Percentiles rank a stretch among this genome's conserved stretches.
phyloP scores from a whole-genome alignment of 2,797 vertebrate species.

The Xenopus petersii region DNA sequence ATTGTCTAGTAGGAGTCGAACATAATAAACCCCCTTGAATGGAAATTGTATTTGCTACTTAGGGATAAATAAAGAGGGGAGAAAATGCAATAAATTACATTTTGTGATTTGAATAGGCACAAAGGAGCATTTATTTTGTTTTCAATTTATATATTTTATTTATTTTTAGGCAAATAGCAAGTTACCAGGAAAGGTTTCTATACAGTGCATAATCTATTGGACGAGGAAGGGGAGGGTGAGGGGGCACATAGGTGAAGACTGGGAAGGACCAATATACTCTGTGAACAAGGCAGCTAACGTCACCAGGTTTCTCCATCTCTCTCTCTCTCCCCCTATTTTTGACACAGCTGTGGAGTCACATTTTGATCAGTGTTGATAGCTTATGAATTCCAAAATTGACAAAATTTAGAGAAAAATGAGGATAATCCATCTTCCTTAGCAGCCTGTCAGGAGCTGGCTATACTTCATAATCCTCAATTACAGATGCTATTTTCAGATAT shows the following conservation, averaged over 20 bases:
- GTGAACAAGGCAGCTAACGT: constrained; percentile 37
- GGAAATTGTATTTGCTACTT: constrained; percentile 65
- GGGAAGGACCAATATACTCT: constrained; percentile 51
- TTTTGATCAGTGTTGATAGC: constrained; percentile 96
- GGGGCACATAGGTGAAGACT: constrained; percentile 8
- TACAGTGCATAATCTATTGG: background rate
- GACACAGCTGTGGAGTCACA: constrained; percentile 86
- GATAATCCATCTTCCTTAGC: constrained; percentile 99
- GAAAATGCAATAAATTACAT: constrained; percentile 66
- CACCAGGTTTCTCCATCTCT: constrained; percentile 40
- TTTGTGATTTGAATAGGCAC: constrained; percentile 60
- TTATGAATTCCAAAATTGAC: constrained; percentile 99
- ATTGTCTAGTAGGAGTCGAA: constrained; percentile 71
- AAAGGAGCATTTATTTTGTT: constrained; percentile 61
- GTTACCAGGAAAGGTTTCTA: constrained; percentile 42
- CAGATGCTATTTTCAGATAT: constrained; percentile 88
- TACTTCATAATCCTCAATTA: constrained; percentile 99
- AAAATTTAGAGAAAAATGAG: constrained; percentile 99
- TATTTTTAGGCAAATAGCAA: constrained; percentile 19
- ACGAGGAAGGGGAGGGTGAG: constrained; percentile 17
- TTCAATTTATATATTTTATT: constrained; percentile 58
- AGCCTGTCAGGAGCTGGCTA: constrained; percentile 96
- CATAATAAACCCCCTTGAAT: constrained; percentile 63
- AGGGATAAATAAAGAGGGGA: constrained; percentile 71
- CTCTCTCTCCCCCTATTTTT: constrained; percentile 57